Base-by-base conservation (phyloP, 2,797 vertebrate species). In the Sparus aurata region DNA sequence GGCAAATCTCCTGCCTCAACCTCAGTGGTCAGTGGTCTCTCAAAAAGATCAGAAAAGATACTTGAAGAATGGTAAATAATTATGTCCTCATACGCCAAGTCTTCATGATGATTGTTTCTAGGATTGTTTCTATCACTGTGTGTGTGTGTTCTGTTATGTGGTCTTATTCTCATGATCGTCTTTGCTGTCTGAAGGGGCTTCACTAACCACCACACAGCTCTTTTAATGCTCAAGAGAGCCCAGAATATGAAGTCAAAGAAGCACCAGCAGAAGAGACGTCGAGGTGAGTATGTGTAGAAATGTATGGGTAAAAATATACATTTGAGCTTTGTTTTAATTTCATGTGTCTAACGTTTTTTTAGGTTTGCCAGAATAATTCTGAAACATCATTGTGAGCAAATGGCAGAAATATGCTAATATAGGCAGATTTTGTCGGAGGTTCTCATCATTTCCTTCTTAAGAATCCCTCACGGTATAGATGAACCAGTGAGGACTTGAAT, bases 171-270 rank as follows among this genome's bases (percentile, higher is more conserved):
- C 58, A 27, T 23, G 23, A 63, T 16, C 73, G 18, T 79, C 7
- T 6, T 23, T 57, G 12, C 65, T 64, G 76, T 81, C 75, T 78
- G 16, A 75, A 99, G 98, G 98, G 98, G 98, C 54, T 96, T 99
- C 91, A 96, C 95, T 17, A 88, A 97, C 82, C 91, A 93, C 77
- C 92, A 93, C 80, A 99, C 97, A 47, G 97, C 96, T 69, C 94
- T 95, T 17, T 92, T 97, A 70, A 96, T 99, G 96, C 91, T 99
- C 67, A 98, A 96, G 91, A 97, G 98, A 90, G 97, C 98, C 64
- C 90, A 95, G 83, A 98, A 96, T 93, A 98, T 99, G 97, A 97
- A 95, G 80, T 91, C 95, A 7, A 95, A 94, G 79, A 97, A 95
- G 83, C 86, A 89, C 23, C 91, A 75, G 80, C 85, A 87, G 74